Base-by-base conservation (phyloP, 2,797 vertebrate genomes). In the Emydoidea blandingii region DNA sequence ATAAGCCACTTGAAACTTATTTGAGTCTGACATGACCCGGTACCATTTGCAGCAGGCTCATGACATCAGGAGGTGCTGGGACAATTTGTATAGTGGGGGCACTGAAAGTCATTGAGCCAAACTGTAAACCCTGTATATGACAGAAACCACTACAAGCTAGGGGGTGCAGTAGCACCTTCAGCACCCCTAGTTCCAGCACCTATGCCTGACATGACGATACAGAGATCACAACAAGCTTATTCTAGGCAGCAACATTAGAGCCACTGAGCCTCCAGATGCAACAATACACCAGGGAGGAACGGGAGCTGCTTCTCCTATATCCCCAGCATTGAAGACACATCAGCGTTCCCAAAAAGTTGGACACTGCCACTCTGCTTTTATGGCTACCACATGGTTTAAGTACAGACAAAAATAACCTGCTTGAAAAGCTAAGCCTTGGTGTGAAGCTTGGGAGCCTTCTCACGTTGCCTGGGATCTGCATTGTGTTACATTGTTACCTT, bases 211-310 rank as follows among this genome's bases (percentile, higher is more conserved):
- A 11, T 25, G 79, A 89, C 23, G 57, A 79, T 12, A 37, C 6
- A 1, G 3, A 0, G 23, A n/a, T 86, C 37, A 49, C 87, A 27
- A 47, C 44, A 14, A 1, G 41, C 4, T 78, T 27, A n/a, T 49
- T 14, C 4, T 50, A 1, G 0, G 16, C 4, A 1, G 50, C 10
- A 76, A 76, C 53, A 49, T 5, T 18, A 25, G 23, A 41, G 37
- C 50, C 27, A 29, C 16, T 5, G 0, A 0, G 16, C 4, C 27
- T 80, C 31, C 49, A 19, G 9, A 37, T 59, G 85, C 56, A 29
- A 85, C 27, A 12, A 15, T 0, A 0, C 1, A 2, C n/a, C 21
- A 2, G n/a, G 2, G 83, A 89, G 9, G 21, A 78, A 19, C 0
- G 59, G 49, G 47, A 85, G 50, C 72, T 25, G 29, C 29, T 47